These are phyloP conservation scores for Paedocypris micromegethes DNA, from an alignment of 2,797 vertebrate genomes.

Conservation along the genomic window DNA sequence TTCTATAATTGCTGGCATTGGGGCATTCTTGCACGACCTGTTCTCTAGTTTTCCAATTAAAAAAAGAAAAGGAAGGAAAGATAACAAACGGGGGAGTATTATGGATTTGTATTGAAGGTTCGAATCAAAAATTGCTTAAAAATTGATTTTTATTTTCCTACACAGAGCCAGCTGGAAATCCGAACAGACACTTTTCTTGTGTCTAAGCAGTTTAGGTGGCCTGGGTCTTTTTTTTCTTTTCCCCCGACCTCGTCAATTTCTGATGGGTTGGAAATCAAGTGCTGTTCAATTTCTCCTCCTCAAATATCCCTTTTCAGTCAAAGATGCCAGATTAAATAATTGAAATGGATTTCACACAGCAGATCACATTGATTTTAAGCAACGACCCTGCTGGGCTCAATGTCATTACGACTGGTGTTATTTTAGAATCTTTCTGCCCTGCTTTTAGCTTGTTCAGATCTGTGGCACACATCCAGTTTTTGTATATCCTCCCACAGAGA, in stretches of 20 bases:
- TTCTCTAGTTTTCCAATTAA: slow-evolving; percentile 8
- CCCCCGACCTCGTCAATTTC: too few relatives aligned
- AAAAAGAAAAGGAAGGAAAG: neutral
- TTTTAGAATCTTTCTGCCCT: neutral
- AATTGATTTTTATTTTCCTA: too few relatives aligned
- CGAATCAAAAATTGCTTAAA: too few relatives aligned
- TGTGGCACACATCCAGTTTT: too few relatives aligned
- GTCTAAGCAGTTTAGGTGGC: too few relatives aligned
- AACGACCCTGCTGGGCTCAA: neutral
- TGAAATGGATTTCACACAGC: neutral
- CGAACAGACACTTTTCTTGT: too few relatives aligned
- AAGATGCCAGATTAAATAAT: too few relatives aligned
- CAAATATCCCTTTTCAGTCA: neutral
- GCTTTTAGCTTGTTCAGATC: too few relatives aligned
- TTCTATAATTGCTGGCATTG: slow-evolving; percentile 7
- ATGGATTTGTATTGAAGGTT: too few relatives aligned
- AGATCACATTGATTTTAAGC: neutral
- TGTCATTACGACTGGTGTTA: neutral
- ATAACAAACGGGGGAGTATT: too few relatives aligned
- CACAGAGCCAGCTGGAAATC: too few relatives aligned
- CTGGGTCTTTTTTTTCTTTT: too few relatives aligned
- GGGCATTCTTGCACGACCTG: slow-evolving; percentile 1
- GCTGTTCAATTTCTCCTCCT: neutral
- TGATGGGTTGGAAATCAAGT: neutral
- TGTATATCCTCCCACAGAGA: neutral